These are phyloP conservation scores for Hartigia nigra DNA, from an alignment of 2,888 invertebrate genomes.

Conservation along the genomic window DNA sequence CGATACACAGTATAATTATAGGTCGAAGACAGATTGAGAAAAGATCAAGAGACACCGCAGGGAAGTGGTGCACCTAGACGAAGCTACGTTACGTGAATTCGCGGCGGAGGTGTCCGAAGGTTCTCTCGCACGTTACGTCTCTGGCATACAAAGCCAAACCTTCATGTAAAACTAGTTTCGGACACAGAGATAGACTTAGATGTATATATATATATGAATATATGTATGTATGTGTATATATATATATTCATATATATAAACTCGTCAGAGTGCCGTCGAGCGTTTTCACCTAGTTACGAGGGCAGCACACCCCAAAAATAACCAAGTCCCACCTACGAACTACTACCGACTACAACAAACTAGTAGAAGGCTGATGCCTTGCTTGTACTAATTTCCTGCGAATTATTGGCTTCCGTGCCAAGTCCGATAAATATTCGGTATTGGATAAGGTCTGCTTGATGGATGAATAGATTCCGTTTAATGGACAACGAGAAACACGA, in stretches of 20 bases:
- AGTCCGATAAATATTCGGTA: background rate
- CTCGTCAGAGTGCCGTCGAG: background rate
- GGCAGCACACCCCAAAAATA: conserved; percentile 42
- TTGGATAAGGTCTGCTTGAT: background rate
- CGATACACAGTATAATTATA: background rate
- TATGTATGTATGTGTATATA: background rate
- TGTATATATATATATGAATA: background rate
- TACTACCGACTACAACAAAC: background rate
- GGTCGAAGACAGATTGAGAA: background rate
- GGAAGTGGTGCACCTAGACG: background rate
- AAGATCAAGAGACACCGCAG: background rate
- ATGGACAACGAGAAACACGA: background rate
- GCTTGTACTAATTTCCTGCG: background rate
- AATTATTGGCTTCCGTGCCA: background rate
- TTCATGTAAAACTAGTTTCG: background rate
- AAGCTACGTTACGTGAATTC: background rate
- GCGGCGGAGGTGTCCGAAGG: background rate
- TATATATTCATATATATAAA: background rate
- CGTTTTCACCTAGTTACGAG: conserved; percentile 45
- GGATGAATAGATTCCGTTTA: background rate
- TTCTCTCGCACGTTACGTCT: background rate
- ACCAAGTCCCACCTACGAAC: conserved; percentile 23
- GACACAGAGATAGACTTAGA: background rate
- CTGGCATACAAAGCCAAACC: background rate
- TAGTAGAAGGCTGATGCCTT: background rate